A percentile compares a stretch with the other conserved stretches of the same genome.
Conservation (phyloP, 2,888 invertebrate species). For the Eilema griseolum region DNA sequence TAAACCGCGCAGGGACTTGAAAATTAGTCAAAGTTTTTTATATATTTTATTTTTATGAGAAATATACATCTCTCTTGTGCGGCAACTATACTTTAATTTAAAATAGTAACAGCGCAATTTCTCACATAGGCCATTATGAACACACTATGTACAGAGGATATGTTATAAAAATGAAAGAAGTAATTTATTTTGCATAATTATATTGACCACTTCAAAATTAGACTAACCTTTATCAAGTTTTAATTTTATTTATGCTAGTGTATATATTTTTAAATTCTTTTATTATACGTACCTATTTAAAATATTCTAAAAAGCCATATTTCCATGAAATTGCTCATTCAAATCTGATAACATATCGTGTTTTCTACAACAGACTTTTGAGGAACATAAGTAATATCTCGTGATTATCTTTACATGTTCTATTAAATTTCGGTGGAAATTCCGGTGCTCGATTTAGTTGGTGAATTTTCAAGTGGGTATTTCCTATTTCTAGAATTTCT, state of each 20-base stretch:
- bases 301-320: neutral
- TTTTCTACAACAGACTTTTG: neutral
- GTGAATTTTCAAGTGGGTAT: neutral
- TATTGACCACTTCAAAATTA: neutral
- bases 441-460: neutral
- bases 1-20: too few species aligned
- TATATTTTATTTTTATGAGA: too few species aligned
- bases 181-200: neutral
- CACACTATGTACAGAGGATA: too few species aligned
- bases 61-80: too few species aligned
- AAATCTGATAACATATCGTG: neutral
- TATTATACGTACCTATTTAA: neutral
- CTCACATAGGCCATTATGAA: neutral
- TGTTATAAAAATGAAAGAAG: too few species aligned
- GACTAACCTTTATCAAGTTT: neutral
- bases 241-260: constrained; percentile 1
- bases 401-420: neutral
- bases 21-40: too few species aligned
- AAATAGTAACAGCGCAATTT: neutral
- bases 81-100: too few species aligned
- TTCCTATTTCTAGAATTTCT: neutral
- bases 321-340: constrained; percentile 1
- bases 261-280: neutral
- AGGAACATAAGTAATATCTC: neutral
- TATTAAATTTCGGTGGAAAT: constrained; percentile 2